Base-by-base conservation (phyloP, 2,797 vertebrate genomes). In the Sciurus vulgaris region DNA sequence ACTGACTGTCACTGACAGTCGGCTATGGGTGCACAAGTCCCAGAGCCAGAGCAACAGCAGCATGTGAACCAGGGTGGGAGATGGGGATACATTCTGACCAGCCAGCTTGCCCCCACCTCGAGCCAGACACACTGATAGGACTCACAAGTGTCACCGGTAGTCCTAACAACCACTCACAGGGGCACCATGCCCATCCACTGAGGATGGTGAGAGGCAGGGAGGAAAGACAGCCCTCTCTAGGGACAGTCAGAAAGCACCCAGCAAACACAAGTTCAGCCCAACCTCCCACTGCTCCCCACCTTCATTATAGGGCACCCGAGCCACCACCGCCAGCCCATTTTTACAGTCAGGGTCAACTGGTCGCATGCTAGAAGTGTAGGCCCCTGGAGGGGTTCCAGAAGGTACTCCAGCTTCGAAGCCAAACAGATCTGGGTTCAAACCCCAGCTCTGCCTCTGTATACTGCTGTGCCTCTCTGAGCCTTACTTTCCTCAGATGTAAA, bases 361-460 rank as follows among this genome's bases (percentile, higher is more conserved):
- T 47, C 47, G 41, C 28, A 69, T 85, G 18, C 74, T 72, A 35
- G 73, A 97, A 77, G 92, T 4, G 85, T 20, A 97, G 41, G 49
- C 72, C 56, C 20, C 35, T 12, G 28, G 26, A 35, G 14, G 30
- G n/a, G 22, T 26, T 83, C 95, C 12, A 63, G 84, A 77, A 91
- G 41, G 51, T 65, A 54, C 30, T 51, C 26, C 7, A 41, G 63
- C 30, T 69, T 65, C 61, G 47, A 38, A 76, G 15, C 41, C 51
- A 26, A 13, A 65, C 17, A 26, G 7, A 41, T 89, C 51, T 2
- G 26, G 78, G 61, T 65, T 81, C 61, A 72, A 61, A 92, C 18
- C 79, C 76, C 69, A 35, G 86, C 54, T 79, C 79, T 28, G 3
- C 47, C 77, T 18, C 24, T 47, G 56, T 33, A 22, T 5, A 69